Conservation (phyloP, 2,113 vertebrate species). For the Mustela lutreola region DNA sequence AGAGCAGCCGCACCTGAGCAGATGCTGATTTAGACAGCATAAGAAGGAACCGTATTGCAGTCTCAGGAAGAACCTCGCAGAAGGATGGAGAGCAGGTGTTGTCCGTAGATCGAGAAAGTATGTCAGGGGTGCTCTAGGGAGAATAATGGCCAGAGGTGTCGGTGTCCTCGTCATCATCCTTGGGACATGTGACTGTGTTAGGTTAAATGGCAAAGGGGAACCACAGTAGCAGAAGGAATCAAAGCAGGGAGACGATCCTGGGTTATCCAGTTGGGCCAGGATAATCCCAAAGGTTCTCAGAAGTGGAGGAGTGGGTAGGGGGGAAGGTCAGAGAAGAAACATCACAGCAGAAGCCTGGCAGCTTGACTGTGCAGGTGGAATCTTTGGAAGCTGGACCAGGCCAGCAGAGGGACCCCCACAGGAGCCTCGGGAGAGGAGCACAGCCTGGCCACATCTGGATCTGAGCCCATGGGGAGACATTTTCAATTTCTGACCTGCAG, state of each 20-base stretch:
- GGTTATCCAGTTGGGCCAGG: no score
- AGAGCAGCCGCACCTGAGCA: background rate
- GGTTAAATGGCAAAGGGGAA: background rate
- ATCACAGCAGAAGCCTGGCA: background rate
- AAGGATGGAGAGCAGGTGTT: background rate
- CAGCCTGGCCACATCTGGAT: background rate
- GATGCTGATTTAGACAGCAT: background rate
- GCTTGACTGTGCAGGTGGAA: background rate
- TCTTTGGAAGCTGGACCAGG: no score
- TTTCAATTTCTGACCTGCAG: background rate
- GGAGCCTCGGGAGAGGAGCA: background rate
- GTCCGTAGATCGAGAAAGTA: no score
- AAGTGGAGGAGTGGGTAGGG: background rate
- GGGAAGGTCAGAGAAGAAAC: background rate
- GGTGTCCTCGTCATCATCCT: background rate
- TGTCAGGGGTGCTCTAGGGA: background rate
- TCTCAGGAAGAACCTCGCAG: background rate
- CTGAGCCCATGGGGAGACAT: background rate
- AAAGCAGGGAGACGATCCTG: background rate
- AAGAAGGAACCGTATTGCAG: background rate
- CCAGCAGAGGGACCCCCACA: rapidly evolving
- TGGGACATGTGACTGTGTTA: background rate
- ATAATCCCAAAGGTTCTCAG: no score
- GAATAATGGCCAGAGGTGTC: background rate
- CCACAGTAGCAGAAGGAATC: background rate